Conservation (phyloP, 2,113 vertebrate species). For the Xiphophorus couchianus region DNA sequence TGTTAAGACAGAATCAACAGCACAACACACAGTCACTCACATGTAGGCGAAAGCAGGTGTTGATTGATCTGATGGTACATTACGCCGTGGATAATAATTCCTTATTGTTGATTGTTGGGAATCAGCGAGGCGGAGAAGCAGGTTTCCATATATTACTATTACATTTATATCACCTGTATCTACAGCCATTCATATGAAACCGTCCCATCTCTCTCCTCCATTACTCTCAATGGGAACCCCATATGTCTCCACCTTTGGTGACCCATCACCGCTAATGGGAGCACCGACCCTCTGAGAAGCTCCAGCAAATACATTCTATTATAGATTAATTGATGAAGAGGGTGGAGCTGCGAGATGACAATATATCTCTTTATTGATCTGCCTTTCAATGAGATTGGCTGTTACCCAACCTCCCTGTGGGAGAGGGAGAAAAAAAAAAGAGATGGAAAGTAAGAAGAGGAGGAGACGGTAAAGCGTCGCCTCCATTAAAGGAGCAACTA, state of each 20-base stretch:
- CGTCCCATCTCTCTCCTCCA: conserved; percentile 14
- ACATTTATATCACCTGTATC: conserved; percentile 44
- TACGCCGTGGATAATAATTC: too few species aligned
- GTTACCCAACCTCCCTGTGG: conserved; percentile 64
- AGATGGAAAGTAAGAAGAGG: conserved; percentile 7
- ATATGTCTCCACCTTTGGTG: conserved; percentile 34
- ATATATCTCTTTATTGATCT: conserved; percentile 83
- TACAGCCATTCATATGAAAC: conserved; percentile 19
- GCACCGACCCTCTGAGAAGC: conserved; percentile 68
- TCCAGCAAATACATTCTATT: conserved; percentile 68
- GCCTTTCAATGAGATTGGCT: conserved; percentile 77
- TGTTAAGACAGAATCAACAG: conserved; percentile 49
- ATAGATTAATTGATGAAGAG: conserved; percentile 83
- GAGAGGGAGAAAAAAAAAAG: conserved; percentile 22
- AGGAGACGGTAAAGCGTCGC: conserved; percentile 37
- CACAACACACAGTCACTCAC: conserved; percentile 1
- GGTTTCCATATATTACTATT: conserved; percentile 36
- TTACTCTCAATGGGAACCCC: conserved; percentile 41
- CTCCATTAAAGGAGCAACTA: conserved; percentile 58
- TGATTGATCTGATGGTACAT: neutral
- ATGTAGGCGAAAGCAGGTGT: neutral
- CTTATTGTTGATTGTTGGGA: too few species aligned
- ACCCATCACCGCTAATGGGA: conserved; percentile 44
- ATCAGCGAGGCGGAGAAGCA: neutral
- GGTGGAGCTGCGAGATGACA: conserved; percentile 72